A percentile compares a stretch with the other conserved stretches of the same genome.
Evolutionary conservation across 2,797 vertebrate species (phyloP).

Genomic region (Aldrovandia affinis): DNA sequence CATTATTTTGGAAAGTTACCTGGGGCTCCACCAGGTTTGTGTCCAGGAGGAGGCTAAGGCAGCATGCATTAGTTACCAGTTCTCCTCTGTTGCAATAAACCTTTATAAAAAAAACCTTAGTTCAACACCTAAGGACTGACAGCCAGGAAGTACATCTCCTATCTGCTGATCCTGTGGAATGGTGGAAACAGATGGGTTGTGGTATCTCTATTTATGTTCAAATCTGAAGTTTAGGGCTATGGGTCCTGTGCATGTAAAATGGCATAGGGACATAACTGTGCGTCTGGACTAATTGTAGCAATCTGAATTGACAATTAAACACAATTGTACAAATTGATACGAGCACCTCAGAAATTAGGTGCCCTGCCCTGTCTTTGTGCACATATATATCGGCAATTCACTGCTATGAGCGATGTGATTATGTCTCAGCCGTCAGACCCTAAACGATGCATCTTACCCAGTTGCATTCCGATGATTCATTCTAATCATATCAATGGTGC

Average conservation of each 20-base stretch:
- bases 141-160: not conserved
- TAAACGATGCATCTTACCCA: slow-evolving; percentile 37
- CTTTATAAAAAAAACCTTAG: not conserved
- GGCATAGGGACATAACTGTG: not conserved
- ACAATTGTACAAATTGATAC: slow-evolving; percentile 33
- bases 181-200: not conserved
- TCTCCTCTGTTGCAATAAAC: not conserved
- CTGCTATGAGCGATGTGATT: slow-evolving; percentile 44
- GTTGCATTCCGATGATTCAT: slow-evolving; percentile 49
- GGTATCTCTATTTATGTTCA: not conserved
- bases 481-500: slow-evolving; percentile 54
- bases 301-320: not conserved
- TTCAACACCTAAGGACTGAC: not conserved
- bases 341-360: slow-evolving; percentile 41
- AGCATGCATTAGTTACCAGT: not conserved
- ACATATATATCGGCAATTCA: slow-evolving; percentile 26
- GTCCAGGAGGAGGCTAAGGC: too few relatives aligned
- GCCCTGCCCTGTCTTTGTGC: slow-evolving; percentile 43
- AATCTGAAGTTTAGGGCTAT: not conserved
- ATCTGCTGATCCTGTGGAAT: not conserved
- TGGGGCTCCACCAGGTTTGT: too few relatives aligned
- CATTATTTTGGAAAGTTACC: too few relatives aligned
- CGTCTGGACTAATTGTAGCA: not conserved
- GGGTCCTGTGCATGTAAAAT: not conserved
- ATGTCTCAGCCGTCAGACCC: slow-evolving; percentile 32